Evolutionary conservation across 2,888 invertebrate genomes (phyloP).

Genomic region (Brassicogethes aeneus): DNA sequence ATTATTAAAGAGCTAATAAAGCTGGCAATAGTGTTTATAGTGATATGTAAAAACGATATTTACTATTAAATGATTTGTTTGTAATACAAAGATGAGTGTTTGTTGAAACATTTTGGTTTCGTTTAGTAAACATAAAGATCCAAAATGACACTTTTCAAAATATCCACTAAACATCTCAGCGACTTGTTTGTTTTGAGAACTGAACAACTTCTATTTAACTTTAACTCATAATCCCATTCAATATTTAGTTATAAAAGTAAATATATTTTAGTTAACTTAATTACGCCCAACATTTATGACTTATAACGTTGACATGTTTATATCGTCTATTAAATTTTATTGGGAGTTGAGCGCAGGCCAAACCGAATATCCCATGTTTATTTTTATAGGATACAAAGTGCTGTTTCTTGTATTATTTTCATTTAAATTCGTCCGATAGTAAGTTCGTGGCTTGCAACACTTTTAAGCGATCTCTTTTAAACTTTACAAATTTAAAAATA

Average conservation of each 20-base stretch:
- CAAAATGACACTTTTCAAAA: constrained; percentile 42
- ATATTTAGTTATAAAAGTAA: background rate
- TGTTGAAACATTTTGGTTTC: constrained; percentile 32
- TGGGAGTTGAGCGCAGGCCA: constrained; percentile 10
- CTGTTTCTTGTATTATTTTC: constrained; percentile 8
- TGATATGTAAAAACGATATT: constrained; percentile 30
- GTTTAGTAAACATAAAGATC: constrained; percentile 40
- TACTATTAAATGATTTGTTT: constrained; percentile 34
- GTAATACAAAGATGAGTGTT: constrained; percentile 36
- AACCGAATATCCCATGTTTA: constrained; percentile 7
- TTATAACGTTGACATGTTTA: constrained; percentile 21
- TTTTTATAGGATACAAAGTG: constrained; percentile 8
- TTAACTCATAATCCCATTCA: constrained; percentile 22
- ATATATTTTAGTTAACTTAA: background rate
- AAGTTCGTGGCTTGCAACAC: too few relatives aligned
- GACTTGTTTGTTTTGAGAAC: constrained; percentile 35
- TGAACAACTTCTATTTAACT: constrained; percentile 25
- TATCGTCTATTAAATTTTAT: constrained; percentile 25
- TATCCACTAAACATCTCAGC: constrained; percentile 36
- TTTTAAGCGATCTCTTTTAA: too few relatives aligned
- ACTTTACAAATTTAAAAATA: constrained; percentile 1
- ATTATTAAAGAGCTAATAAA: constrained; percentile 1
- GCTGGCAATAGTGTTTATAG: constrained; percentile 3
- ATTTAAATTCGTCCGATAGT: background rate
- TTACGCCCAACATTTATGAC: background rate